Conservation (phyloP, 2,797 vertebrate genomes). For the Myotis findleyi region DNA sequence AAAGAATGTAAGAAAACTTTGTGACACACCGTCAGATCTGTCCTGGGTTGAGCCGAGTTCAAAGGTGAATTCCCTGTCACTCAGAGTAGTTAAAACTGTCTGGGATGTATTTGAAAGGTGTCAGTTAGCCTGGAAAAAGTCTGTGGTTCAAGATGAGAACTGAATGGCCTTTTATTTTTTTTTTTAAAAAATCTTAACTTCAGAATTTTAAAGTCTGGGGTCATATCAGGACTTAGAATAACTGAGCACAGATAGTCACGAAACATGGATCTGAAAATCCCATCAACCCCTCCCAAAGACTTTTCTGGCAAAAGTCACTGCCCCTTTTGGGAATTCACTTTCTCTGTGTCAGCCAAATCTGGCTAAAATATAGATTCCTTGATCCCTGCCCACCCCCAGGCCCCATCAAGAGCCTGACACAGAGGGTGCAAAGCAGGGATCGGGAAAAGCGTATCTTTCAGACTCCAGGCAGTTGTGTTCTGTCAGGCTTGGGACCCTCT, state of each 20-base stretch:
- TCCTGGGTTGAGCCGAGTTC: neutral
- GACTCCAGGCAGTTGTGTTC: neutral
- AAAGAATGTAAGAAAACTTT: neutral
- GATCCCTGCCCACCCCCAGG: neutral
- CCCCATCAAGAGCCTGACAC: neutral
- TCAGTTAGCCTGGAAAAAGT: neutral
- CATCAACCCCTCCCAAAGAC: neutral
- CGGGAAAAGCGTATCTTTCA: neutral
- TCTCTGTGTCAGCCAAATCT: neutral
- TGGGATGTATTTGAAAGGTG: neutral
- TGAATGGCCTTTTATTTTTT: neutral
- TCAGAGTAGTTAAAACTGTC: neutral
- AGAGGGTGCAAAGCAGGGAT: neutral
- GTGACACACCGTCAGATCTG: neutral
- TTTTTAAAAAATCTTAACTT: neutral
- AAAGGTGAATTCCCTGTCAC: neutral
- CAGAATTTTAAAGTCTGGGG: neutral
- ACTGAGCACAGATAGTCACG: neutral
- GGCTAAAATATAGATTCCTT: neutral
- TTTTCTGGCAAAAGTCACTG: neutral
- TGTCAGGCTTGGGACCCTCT: neutral
- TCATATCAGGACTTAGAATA: neutral
- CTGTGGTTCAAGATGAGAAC: neutral
- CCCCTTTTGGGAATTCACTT: neutral
- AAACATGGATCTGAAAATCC: neutral